Evolutionary conservation across 2,888 invertebrate species (phyloP), one percentile per base, ranked within the genome.

Genomic region (Tanytarsus gracilentus): DNA sequence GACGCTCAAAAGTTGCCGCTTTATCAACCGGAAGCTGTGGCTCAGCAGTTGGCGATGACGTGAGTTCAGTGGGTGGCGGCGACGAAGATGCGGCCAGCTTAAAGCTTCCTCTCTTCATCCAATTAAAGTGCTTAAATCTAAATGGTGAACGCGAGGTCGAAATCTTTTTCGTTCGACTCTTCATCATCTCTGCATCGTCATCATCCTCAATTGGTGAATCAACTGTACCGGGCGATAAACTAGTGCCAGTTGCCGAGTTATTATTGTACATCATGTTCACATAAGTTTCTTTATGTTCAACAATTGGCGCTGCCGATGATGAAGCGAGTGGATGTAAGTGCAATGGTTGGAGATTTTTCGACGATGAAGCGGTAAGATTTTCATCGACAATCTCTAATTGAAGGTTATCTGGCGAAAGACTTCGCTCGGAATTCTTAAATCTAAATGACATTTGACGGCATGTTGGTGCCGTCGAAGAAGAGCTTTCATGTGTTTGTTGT

Each of bases 391-490:
- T 40, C 53, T 29, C 55, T 61, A 36, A 26, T 39, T 25, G 48
- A 23, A 25, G 52, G 1, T n/a, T n/a, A n/a, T 58, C 52, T 11
- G 40, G 40, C 16, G 21, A 40, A 14, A 18, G 58, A 56, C 7
- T 21, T 23, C 51, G 52, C 21, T 6, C 39, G 23, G 27, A 67
- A 55, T 69, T 69, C 61, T 67, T 68, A 63, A 67, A 71, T 62
- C 71, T 71, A 65, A 72, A 73, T 65, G 70, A 72, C 63, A 68
- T 68, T 65, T 73, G 72, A 62, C 72, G 58, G 29, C 72, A 62
- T 72, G 18, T 68, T 70, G 48, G 69, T 68, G 65, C 62, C 70
- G 71, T 63, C 71, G 71, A 56, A 72, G 70, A 14, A 71, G 71
- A 59, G 70, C 40, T 70, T 65, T 62, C 21, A 21, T 11, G 16